Conservation (phyloP, 2,888 invertebrate species). For the Drosophila borealis region DNA sequence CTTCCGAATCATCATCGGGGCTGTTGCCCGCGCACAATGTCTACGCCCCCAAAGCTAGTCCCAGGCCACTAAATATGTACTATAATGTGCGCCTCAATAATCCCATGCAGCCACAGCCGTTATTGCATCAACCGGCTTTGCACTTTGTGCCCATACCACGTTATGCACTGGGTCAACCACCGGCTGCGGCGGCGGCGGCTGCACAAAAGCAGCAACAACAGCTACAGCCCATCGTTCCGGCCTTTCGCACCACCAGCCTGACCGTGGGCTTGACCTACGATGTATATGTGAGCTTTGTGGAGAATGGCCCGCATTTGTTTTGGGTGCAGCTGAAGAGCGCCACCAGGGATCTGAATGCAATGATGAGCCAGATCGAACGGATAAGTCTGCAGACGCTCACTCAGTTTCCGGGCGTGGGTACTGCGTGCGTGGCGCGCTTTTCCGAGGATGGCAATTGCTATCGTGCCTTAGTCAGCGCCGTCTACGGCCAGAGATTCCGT, state of each 20-base stretch:
- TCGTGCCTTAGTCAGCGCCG: constrained; percentile 91
- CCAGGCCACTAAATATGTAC: constrained; percentile 61
- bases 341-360: constrained; percentile 87
- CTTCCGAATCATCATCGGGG: constrained; percentile 40
- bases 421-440: constrained; percentile 91
- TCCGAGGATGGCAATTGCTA: constrained; percentile 89
- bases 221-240: constrained; percentile 62
- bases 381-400: constrained; percentile 87
- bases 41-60: constrained; percentile 51
- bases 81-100: constrained; percentile 72
- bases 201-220: constrained; percentile 37
- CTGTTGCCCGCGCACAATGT: constrained; percentile 41
- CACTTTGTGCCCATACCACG: constrained; percentile 61
- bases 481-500: constrained; percentile 90
- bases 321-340: constrained; percentile 89
- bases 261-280: constrained; percentile 87
- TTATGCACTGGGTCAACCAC: constrained; percentile 33
- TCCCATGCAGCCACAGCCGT: constrained; percentile 38
- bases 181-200: constrained; percentile 44
- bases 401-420: constrained; percentile 90
- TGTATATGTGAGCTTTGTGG: constrained; percentile 91
- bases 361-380: constrained; percentile 91
- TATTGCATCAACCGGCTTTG: constrained; percentile 36
- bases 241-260: constrained; percentile 85
- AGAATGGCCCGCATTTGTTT: constrained; percentile 92